Conservation (phyloP, 2,888 invertebrate species). For the Anthrax anthrax region DNA sequence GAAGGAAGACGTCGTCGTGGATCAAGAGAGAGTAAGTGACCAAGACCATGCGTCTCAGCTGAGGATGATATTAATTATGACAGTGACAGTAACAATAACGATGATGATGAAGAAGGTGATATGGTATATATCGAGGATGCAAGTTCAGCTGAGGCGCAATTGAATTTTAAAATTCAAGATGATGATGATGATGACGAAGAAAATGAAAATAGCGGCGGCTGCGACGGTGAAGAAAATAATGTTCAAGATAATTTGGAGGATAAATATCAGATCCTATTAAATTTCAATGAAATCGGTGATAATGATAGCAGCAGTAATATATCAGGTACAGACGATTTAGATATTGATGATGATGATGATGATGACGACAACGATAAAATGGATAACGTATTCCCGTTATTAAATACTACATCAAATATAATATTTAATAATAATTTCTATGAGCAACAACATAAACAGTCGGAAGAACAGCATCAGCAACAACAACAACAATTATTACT, state of each 20-base stretch:
- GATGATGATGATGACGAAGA: not conserved
- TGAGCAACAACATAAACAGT: too few species aligned
- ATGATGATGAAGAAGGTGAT: not conserved
- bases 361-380: too few species aligned
- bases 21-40: slow-evolving; percentile 64
- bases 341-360: too few species aligned
- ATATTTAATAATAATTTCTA: too few species aligned
- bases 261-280: too few species aligned
- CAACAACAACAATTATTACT: too few species aligned
- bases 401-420: too few species aligned
- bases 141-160: slow-evolving; percentile 11
- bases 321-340: too few species aligned
- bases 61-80: slow-evolving; percentile 12
- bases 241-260: not conserved
- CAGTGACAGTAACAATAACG: not conserved
- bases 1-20: slow-evolving; percentile 44
- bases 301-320: too few species aligned
- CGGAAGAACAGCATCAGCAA: too few species aligned
- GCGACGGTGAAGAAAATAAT: not conserved
- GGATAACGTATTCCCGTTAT: too few species aligned
- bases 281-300: too few species aligned
- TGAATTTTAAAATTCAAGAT: not conserved
- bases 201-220: not conserved
- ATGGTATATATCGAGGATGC: slow-evolving; percentile 2
- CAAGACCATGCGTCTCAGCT: slow-evolving; percentile 39